Evolutionary conservation across 2,113 vertebrate genomes (phyloP).

Genomic region (Phyllopteryx taeniolatus): DNA sequence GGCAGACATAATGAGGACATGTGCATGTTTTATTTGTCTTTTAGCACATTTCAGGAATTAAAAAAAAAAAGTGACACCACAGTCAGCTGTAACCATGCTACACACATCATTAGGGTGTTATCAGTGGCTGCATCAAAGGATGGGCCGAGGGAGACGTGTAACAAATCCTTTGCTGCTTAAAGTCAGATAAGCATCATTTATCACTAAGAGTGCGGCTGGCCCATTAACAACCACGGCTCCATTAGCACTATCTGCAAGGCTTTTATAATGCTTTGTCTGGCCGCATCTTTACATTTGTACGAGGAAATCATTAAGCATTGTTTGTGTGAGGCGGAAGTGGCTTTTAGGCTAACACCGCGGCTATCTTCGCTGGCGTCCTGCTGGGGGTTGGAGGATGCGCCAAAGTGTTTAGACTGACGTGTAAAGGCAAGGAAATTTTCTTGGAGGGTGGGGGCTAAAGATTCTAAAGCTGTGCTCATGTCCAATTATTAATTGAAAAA

Average conservation of each 20-base stretch:
- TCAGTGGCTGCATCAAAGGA: conserved; percentile 63
- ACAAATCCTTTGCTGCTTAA: conserved; percentile 68
- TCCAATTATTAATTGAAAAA: too few relatives aligned
- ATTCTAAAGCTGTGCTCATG: neutral
- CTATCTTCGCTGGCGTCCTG: conserved; percentile 43
- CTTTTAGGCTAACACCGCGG: conserved; percentile 56
- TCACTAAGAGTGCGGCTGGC: conserved; percentile 71
- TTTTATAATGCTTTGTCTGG: conserved; percentile 68
- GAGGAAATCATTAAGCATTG: conserved; percentile 74
- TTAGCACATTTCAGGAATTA: neutral
- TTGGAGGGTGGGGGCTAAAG: too few relatives aligned
- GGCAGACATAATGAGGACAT: conserved; percentile 19
- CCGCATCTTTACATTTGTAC: conserved; percentile 65
- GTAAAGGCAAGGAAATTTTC: conserved; percentile 7
- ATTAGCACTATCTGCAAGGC: conserved; percentile 74
- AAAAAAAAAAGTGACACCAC: neutral
- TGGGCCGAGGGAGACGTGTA: conserved; percentile 60
- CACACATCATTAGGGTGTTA: conserved; percentile 56
- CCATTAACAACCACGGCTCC: conserved; percentile 75
- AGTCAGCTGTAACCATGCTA: conserved; percentile 31
- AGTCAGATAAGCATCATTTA: conserved; percentile 73
- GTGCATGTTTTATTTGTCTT: neutral
- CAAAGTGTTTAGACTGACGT: conserved; percentile 29
- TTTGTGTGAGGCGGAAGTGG: conserved; percentile 62
- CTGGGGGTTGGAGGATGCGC: conserved; percentile 17